Evolutionary conservation across 2,888 invertebrate genomes (phyloP), one percentile per base, ranked within the genome.

Genomic region (Trichogramma dendrolimi): DNA sequence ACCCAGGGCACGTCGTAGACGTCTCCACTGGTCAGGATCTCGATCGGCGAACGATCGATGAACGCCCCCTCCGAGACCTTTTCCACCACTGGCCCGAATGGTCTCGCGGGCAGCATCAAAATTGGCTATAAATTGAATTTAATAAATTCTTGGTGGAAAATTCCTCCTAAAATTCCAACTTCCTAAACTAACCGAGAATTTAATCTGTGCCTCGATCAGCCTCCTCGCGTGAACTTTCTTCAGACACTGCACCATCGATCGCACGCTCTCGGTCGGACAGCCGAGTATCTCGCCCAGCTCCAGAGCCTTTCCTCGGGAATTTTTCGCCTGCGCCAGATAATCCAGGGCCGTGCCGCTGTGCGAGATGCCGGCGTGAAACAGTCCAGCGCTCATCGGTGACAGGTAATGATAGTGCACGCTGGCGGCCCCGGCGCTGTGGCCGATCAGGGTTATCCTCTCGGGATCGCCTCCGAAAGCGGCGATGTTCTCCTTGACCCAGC

Each of bases 41-140:
- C 81, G 68, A 83, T 83, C 0, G 92, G 92, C 61, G 86, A 82
- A 62, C 87, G 83, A 1, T 83, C 82, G 4, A 92, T 77, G 77
- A 91, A 88, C 0, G 89, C 84, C 38, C 84, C 80, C 0, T 82
- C 77, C 1, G 82, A 77, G 68, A 79, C 78, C 57, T 77, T 79
- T 70, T 92, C 92, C 0, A 86, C 81, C 0, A 88, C 88, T 0
- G 90, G 89, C 0, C 86, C 88, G 73, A 91, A 91, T 0, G 88
- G 86, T 0, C 88, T 84, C 73, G 88, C 88, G 63, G 90, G 27
- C 27, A 27, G 27, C 27, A 27, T 27, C 27, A 27, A 27, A 27
- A 27, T 27, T 27, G 27, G 27, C 27, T 27, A 27, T 27, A 14
- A 10, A 46, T 47, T 46, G 10, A 3, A 46, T 48, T 79, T 57